Evolutionary conservation across 2,113 vertebrate genomes (phyloP).

Genomic region (Oostethus manadensis): DNA sequence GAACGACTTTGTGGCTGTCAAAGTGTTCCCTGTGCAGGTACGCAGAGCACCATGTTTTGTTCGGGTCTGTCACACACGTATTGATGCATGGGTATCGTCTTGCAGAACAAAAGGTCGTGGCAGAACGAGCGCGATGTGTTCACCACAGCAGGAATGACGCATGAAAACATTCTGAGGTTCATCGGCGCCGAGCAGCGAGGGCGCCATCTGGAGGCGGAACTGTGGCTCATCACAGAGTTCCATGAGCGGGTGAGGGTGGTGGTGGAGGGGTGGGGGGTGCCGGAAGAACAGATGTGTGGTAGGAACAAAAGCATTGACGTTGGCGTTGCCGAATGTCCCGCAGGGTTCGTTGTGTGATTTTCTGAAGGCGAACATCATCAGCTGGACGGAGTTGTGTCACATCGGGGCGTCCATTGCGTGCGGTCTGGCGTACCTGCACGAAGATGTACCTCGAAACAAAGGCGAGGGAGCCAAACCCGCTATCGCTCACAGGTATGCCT

Average conservation of each 20-base stretch:
- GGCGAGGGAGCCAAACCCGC: conserved; percentile 91
- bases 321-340: too few relatives aligned
- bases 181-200: conserved; percentile 93
- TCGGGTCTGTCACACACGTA: background rate
- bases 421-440: conserved; percentile 93
- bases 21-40: conserved; percentile 96
- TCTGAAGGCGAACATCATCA: conserved; percentile 94
- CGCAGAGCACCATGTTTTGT: background rate
- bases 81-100: background rate
- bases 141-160: conserved; percentile 88
- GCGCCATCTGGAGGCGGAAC: conserved; percentile 87
- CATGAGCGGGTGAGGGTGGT: conserved; percentile 86
- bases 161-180: conserved; percentile 91
- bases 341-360: conserved; percentile 95
- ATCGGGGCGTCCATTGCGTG: conserved; percentile 89
- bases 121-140: conserved; percentile 96
- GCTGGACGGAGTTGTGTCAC: conserved; percentile 94
- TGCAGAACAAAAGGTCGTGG: conserved; percentile 94
- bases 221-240: conserved; percentile 95
- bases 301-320: too few relatives aligned
- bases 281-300: too few relatives aligned
- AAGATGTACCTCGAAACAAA: conserved; percentile 92
- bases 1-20: conserved; percentile 93
- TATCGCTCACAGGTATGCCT: conserved; percentile 85
- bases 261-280: too few relatives aligned